These are phyloP conservation scores for Auanema freiburgensis DNA, from an alignment of 2,888 invertebrate species.

Conservation along the genomic window DNA sequence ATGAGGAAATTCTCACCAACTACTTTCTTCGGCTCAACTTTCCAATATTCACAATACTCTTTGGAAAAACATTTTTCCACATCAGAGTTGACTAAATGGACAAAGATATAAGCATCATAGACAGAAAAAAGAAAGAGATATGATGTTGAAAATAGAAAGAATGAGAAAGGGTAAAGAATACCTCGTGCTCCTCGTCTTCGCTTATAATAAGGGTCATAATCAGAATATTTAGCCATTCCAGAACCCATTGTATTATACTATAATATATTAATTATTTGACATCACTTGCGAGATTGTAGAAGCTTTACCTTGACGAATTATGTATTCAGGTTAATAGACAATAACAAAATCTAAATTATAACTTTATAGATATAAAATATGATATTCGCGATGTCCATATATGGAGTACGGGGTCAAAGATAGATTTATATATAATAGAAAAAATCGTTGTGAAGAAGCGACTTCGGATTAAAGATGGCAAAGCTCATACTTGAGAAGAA, in stretches of 20 bases:
- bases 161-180: conserved; percentile 1
- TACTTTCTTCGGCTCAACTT: conserved; percentile 4
- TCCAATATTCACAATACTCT: conserved; percentile 21
- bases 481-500: too few species aligned
- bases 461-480: too few species aligned
- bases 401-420: too few species aligned
- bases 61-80: conserved; percentile 17
- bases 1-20: conserved; percentile 5
- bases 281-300: too few species aligned
- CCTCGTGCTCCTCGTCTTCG: conserved; percentile 10
- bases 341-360: too few species aligned
- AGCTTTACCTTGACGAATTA: too few species aligned
- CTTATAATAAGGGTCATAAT: conserved; percentile 18
- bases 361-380: too few species aligned
- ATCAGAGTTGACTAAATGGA: neutral
- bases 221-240: conserved; percentile 18
- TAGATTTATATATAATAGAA: too few species aligned
- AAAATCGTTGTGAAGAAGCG: too few species aligned
- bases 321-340: too few species aligned
- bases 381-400: too few species aligned
- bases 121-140: neutral
- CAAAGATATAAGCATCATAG: neutral
- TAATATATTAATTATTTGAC: too few species aligned
- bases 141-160: neutral
- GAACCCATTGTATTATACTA: conserved; percentile 13